Conservation (phyloP, 2,888 invertebrate genomes). For the Diaphora mendica region DNA sequence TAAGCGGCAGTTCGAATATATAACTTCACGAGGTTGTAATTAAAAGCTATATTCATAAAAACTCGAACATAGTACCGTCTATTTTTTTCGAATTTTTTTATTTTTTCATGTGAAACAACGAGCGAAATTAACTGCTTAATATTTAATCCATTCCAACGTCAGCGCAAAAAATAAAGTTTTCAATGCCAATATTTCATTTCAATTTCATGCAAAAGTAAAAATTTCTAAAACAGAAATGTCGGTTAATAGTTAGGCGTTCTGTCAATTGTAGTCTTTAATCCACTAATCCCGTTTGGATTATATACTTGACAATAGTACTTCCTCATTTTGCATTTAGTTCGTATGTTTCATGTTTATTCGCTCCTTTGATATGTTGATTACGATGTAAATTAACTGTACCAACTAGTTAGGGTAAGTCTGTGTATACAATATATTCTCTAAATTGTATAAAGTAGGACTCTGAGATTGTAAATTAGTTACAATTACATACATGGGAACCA, state of each 20-base stretch:
- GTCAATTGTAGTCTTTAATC: constrained; percentile 45
- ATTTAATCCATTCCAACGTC: constrained; percentile 3
- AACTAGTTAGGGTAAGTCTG: constrained; percentile 30
- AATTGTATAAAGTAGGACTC: constrained; percentile 2
- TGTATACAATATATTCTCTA: constrained; percentile 10
- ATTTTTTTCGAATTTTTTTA: background rate
- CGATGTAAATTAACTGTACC: constrained; percentile 48
- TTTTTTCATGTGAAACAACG: background rate
- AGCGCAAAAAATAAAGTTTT: constrained; percentile 7
- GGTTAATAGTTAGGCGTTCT: constrained; percentile 36
- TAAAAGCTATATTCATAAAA: no score
- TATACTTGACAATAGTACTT: constrained; percentile 48
- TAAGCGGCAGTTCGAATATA: no score
- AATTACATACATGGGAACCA: background rate
- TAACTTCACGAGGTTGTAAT: no score
- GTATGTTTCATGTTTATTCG: constrained; percentile 48
- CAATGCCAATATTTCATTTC: constrained; percentile 15
- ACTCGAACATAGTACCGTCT: background rate
- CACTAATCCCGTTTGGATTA: constrained; percentile 44
- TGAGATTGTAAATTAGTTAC: background rate
- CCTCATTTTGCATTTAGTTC: constrained; percentile 47
- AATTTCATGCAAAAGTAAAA: constrained; percentile 26
- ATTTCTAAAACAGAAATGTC: constrained; percentile 34
- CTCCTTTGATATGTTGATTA: constrained; percentile 54
- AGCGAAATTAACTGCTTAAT: background rate